A percentile compares a stretch with the other conserved stretches of the same genome.
phyloP scores from a whole-genome alignment of 2,113 vertebrate species.

The Apodemus sylvaticus region DNA sequence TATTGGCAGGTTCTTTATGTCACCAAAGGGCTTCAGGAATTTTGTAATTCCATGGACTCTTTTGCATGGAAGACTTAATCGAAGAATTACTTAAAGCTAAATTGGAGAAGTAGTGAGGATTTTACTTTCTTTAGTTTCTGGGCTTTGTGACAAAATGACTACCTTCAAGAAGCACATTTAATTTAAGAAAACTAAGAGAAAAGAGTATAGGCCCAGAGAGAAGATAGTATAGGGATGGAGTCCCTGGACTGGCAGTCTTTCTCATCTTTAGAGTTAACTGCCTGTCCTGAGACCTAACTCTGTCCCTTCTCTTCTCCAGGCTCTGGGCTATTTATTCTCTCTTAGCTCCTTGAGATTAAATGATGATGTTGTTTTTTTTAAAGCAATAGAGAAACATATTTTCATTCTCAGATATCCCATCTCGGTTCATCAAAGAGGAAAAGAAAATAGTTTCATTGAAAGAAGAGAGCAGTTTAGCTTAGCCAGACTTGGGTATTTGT shows the following conservation, averaged over 20 bases:
- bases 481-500: neutral
- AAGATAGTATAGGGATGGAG: neutral
- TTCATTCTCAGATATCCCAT: neutral
- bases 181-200: neutral
- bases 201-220: neutral
- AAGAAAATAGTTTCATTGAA: neutral
- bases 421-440: neutral
- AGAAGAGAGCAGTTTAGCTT: neutral
- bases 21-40: neutral
- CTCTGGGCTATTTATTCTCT: neutral
- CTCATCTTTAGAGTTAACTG: neutral
- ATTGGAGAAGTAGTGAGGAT: neutral
- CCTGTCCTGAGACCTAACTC: neutral
- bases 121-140: neutral
- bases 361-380: no score
- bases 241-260: neutral
- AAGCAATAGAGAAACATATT: neutral
- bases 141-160: neutral
- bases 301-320: neutral
- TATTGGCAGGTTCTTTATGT: neutral
- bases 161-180: neutral
- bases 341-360: neutral
- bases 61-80: neutral
- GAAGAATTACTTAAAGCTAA: constrained; percentile 12
- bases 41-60: neutral